Evolutionary conservation across 37 sponge, comb jelly and placozoan genomes (phyloP).

Genomic region (Agelas oroides): DNA sequence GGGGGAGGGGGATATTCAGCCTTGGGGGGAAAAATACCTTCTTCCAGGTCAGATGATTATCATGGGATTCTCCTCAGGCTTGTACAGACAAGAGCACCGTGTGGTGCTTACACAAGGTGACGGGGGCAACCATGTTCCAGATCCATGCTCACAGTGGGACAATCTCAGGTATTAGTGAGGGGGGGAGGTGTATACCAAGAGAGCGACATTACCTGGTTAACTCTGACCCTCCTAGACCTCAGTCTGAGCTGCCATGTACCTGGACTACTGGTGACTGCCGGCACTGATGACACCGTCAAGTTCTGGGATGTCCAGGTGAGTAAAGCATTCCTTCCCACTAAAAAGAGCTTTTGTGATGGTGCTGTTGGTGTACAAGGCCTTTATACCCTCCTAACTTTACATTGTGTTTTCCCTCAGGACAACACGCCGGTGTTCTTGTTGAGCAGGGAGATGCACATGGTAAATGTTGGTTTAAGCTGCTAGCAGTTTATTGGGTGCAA

Average conservation of each 20-base stretch:
- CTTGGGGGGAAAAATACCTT: no score
- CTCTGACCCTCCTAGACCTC: conserved; percentile 52
- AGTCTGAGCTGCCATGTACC: conserved; percentile 85
- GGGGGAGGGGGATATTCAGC: no score
- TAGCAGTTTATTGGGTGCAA: no score
- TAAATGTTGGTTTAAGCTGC: conserved; percentile 5
- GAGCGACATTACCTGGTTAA: no score
- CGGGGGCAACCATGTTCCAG: conserved; percentile 59
- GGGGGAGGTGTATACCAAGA: no score
- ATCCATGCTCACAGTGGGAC: conserved; percentile 85
- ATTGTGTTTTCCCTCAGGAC: conserved; percentile 45
- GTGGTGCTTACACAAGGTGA: conserved; percentile 64
- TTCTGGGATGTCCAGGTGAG: conserved; percentile 91
- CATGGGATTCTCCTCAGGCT: conserved; percentile 55
- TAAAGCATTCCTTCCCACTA: no score
- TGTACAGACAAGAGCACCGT: conserved; percentile 68
- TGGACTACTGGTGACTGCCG: conserved; percentile 88
- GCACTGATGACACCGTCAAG: conserved; percentile 89
- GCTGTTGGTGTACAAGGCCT: no score
- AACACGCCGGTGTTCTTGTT: conserved; percentile 71
- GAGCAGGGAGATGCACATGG: conserved; percentile 72
- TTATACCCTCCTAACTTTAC: no score
- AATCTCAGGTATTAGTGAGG: conserved; percentile 62
- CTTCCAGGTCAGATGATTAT: no score
- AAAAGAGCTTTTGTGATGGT: no score